Conservation (phyloP, 2,888 invertebrate species). For the Morinoia aosen region DNA sequence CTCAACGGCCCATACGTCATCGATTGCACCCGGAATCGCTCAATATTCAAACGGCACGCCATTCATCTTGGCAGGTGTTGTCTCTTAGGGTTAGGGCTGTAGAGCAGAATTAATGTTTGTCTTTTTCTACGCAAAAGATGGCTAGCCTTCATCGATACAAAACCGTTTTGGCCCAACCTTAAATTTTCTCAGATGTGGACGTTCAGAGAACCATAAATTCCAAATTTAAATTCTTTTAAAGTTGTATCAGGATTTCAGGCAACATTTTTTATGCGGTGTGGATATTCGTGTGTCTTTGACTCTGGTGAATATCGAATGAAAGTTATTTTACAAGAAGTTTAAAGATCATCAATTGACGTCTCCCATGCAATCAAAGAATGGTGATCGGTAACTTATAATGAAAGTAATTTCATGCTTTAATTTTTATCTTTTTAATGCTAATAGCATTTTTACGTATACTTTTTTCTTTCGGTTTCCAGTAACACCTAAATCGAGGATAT, state of each 20-base stretch:
- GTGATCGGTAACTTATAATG: too few relatives aligned
- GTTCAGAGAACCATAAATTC: background rate
- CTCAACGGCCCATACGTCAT: conserved; percentile 9
- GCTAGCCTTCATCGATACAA: background rate
- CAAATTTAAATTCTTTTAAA: background rate
- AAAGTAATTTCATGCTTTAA: too few relatives aligned
- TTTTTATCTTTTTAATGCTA: too few relatives aligned
- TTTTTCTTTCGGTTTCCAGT: too few relatives aligned
- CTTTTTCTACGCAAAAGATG: background rate
- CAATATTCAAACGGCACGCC: conserved; percentile 25
- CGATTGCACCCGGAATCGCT: conserved; percentile 12
- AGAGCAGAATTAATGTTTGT: background rate
- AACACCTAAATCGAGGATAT: too few relatives aligned
- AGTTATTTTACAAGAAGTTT: background rate
- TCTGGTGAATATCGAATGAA: too few relatives aligned
- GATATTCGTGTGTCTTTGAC: background rate
- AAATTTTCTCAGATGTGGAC: background rate
- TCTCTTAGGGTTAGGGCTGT: background rate
- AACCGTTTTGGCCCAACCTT: background rate
- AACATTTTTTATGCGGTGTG: background rate
- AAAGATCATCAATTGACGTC: too few relatives aligned
- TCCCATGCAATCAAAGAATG: background rate
- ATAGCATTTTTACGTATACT: too few relatives aligned
- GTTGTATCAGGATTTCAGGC: background rate
- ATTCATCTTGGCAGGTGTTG: conserved; percentile 40